Conservation (phyloP, 2,113 vertebrate genomes). For the Neotragus pygmaeus region DNA sequence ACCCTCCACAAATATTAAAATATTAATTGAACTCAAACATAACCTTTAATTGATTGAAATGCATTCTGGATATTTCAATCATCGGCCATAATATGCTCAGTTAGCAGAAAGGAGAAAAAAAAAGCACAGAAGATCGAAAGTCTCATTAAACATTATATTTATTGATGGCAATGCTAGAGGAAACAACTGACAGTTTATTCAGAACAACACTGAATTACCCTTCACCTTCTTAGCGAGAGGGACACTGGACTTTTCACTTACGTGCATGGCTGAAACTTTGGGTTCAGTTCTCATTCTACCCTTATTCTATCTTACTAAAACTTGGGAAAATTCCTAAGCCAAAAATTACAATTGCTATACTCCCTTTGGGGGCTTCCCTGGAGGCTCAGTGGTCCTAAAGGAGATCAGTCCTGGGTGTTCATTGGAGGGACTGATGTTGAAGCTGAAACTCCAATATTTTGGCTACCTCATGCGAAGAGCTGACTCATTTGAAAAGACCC, state of each 20-base stretch:
- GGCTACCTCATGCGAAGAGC: background rate
- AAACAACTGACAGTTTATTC: background rate
- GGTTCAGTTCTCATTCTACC: background rate
- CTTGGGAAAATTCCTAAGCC: background rate
- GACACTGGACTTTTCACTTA: background rate
- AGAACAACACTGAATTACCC: background rate
- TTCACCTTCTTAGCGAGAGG: background rate
- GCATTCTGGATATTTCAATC: conserved; percentile 27
- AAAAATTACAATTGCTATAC: background rate
- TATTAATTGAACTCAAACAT: conserved; percentile 16
- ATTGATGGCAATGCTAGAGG: background rate
- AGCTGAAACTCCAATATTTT: background rate
- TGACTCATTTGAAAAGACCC: background rate
- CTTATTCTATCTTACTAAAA: background rate
- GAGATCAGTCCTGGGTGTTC: background rate
- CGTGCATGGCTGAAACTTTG: background rate
- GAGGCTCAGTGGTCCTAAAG: background rate
- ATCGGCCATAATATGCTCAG: background rate
- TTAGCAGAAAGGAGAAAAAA: background rate
- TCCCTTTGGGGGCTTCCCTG: background rate
- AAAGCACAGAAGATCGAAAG: background rate
- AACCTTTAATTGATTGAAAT: conserved; percentile 13
- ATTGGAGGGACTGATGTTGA: background rate
- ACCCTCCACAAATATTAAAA: conserved; percentile 22
- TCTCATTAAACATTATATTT: background rate